Base-by-base conservation (phyloP, 2,888 invertebrate species). In the Cryptops parisi region DNA sequence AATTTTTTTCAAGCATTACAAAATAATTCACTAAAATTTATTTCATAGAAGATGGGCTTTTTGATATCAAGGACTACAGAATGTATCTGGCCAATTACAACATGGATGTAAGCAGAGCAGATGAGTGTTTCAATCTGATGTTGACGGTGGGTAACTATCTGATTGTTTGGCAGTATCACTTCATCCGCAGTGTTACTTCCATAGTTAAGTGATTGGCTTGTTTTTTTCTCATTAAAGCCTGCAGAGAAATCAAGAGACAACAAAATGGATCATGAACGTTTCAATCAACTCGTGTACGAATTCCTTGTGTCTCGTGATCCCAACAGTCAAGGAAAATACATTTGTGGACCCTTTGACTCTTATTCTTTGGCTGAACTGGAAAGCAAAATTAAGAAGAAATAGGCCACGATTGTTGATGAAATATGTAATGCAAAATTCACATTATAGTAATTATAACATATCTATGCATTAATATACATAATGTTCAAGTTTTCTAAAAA, bases 11-110 rank as follows among this genome's bases (percentile, higher is more conserved):
- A n/a, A n/a, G n/a, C n/a, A n/a, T n/a, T n/a, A n/a, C n/a, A n/a
- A n/a, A n/a, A n/a, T n/a, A n/a, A n/a, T n/a, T n/a, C n/a, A n/a
- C n/a, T n/a, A n/a, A n/a, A n/a, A n/a, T 53, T 43, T 53, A 12
- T 40, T 38, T 53, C 56, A 23, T 49, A 63, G 63, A 63, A 54
- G 63, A 63, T 52, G 63, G 62, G 12, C 57, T 63, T 19, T 62
- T 63, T 33, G 62, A 62, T 52, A 49, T 64, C 38, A 64, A 61
- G 48, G 63, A 63, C 53, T 63, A 63, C 56, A 60, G 63, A 40
- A 64, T 60, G 25, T 63, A 63, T 54, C 54, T 64, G 9, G 54
- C 57, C 12, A 57, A 52, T 52, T 58, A 60, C 41, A 59, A 62
- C 43, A 60, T 63, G 62, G 62, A 62, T 53, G 58, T 58, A 3